phyloP scores from a whole-genome alignment of 35 echinoderm and acorn worm species.

The Stichopus chloronotus region DNA sequence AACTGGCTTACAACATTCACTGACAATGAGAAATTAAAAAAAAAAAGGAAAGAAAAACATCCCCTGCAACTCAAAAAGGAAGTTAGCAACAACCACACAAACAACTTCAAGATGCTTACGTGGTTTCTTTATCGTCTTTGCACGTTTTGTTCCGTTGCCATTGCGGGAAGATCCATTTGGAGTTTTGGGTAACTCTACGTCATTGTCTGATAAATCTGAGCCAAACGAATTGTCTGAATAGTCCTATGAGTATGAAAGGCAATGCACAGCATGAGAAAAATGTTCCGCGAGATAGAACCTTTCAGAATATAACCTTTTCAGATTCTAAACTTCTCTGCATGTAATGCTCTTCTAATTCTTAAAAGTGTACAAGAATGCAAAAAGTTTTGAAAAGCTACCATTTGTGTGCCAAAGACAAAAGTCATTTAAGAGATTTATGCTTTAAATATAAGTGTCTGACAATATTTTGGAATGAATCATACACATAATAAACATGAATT shows the following conservation, averaged over 20 bases:
- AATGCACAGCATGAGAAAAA: not conserved
- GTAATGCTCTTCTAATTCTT: not conserved
- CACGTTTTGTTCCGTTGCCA: not conserved
- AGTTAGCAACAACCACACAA: too few species aligned
- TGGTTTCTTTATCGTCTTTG: constrained; percentile 8
- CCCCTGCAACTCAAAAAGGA: too few species aligned
- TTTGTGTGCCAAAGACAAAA: not conserved
- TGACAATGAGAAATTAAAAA: too few species aligned
- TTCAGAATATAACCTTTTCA: not conserved
- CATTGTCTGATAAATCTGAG: constrained; percentile 38
- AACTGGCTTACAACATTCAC: too few species aligned
- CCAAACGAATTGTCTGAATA: constrained; percentile 19
- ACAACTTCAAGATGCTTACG: constrained; percentile 7
- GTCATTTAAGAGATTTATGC: not conserved
- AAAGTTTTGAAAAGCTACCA: not conserved
- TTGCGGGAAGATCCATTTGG: constrained; percentile 10
- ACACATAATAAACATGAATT: too few species aligned
- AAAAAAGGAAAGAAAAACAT: too few species aligned
- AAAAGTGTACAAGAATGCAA: not conserved
- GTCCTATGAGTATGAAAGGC: not conserved
- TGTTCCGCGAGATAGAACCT: not conserved
- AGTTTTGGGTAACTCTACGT: constrained; percentile 24
- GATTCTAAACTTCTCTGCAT: not conserved
- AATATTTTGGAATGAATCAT: too few species aligned
- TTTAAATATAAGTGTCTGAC: not conserved